These are phyloP conservation scores for Choristoneura fumiferana DNA, from an alignment of 1,140 invertebrate genomes.

Conservation along the genomic window DNA sequence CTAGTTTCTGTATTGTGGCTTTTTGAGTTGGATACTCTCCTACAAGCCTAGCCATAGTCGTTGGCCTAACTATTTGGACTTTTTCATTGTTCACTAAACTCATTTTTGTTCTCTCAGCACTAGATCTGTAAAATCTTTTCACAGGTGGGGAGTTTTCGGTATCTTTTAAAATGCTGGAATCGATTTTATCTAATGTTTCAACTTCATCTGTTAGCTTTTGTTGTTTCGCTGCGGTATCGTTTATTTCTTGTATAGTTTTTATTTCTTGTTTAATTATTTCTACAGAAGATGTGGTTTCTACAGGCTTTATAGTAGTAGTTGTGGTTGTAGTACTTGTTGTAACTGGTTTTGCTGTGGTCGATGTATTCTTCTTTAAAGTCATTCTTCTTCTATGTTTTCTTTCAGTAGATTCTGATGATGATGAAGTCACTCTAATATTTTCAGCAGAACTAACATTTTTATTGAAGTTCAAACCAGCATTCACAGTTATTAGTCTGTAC, in stretches of 20 bases:
- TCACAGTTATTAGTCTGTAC: slow-evolving; percentile 43
- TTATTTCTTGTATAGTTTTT: slow-evolving; percentile 39
- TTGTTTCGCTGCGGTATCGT: slow-evolving; percentile 28
- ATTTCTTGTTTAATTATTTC: slow-evolving; percentile 56
- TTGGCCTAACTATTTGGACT: slow-evolving; percentile 62
- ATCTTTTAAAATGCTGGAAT: slow-evolving; percentile 38
- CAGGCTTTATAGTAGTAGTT: slow-evolving; percentile 26
- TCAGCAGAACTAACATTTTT: slow-evolving; percentile 30
- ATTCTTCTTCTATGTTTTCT: slow-evolving; percentile 54
- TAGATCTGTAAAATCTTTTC: slow-evolving; percentile 64
- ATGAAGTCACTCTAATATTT: slow-evolving; percentile 19
- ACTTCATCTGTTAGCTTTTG: slow-evolving; percentile 56
- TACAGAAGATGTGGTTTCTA: slow-evolving; percentile 31
- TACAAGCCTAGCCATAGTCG: slow-evolving; percentile 39
- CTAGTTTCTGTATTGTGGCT: slow-evolving; percentile 51
- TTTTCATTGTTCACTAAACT: slow-evolving; percentile 58
- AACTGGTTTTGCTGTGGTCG: slow-evolving; percentile 32
- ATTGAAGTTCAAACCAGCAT: slow-evolving; percentile 50
- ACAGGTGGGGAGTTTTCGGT: slow-evolving; percentile 40
- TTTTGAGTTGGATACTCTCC: slow-evolving; percentile 46
- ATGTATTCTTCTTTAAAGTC: slow-evolving; percentile 38
- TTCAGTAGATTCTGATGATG: slow-evolving; percentile 31
- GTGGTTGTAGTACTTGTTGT: slow-evolving; percentile 23
- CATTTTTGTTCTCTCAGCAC: slow-evolving; percentile 49
- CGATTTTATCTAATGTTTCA: slow-evolving; percentile 44